Evolutionary conservation across 2,113 vertebrate genomes (phyloP), one percentile per base, ranked within the genome.

Genomic region (Aramus guarauna): DNA sequence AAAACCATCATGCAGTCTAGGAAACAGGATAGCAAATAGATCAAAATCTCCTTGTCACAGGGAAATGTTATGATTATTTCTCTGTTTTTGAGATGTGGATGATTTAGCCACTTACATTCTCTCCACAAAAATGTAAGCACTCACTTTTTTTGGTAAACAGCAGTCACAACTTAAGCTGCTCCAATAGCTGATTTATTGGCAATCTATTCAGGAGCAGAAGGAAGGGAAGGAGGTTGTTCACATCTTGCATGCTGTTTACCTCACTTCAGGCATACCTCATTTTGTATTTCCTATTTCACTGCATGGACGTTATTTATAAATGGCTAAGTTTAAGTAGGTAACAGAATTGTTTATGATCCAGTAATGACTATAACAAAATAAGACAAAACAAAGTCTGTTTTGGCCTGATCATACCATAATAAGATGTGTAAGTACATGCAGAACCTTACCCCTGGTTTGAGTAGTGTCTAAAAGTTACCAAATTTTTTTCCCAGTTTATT

Each of bases 41-140:
- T 78, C 30, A 78, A 41, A 73, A 37, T 58, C 69, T 71, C 52
- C 21, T 55, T 59, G 86, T 82, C 64, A 22, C 2, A 72, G 79
- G 69, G 56, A 45, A 53, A 37, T 16, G 29, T 30, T 58, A 56
- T 32, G 60, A 27, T 56, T 83, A 41, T 36, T 85, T 69, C 64
- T 52, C 36, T 47, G 55, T n/a, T 86, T 86, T 82, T 32, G 86
- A 91, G 86, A 79, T 73, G 90, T 45, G 50, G 60, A 21, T 78
- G 47, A 55, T 93, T 84, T 1, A 88, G 88, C 60, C 88, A 92
- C 94, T 95, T 75, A 41, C 2, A 39, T 77, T 32, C 94, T 93
- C 60, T 50, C 96, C 92, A 82, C 95, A 93, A 45, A 90, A 85
- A 95, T 71, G 77, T 88, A 90, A 96, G 94, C 95, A 82, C 60